Conservation (phyloP, 2,797 vertebrate species). For the Tenualosa ilisha region DNA sequence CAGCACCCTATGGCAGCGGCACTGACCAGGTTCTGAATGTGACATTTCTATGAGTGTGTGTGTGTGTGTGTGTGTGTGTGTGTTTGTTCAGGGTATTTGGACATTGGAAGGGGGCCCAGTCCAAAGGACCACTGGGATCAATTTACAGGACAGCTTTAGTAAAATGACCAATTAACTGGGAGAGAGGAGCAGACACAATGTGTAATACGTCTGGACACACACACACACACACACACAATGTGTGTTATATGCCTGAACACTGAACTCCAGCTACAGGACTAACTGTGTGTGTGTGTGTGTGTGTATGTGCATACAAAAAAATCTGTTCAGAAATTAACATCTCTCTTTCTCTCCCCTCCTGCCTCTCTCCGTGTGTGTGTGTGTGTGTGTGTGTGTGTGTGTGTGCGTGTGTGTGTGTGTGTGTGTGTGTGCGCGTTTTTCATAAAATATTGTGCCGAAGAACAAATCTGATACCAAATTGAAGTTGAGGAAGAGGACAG, state of each 20-base stretch:
- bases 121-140: slow-evolving; percentile 26
- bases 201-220: not conserved
- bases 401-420: not conserved
- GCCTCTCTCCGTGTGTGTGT: not conserved
- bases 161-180: slow-evolving; percentile 56
- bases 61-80: not conserved
- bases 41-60: not conserved
- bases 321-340: no score
- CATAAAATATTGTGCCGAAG: not conserved
- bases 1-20: no score
- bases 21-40: no score
- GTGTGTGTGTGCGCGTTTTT: not conserved
- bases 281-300: not conserved
- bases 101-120: not conserved
- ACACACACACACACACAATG: not conserved
- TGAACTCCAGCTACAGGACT: not conserved
- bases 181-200: slow-evolving; percentile 40
- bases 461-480: slow-evolving; percentile 12
- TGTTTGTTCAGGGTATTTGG: not conserved
- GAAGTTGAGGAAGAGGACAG: not conserved
- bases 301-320: not conserved
- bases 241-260: slow-evolving; percentile 42
- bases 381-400: not conserved
- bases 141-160: slow-evolving; percentile 49
- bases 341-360: no score